Evolutionary conservation across 2,888 invertebrate genomes (phyloP).

Genomic region (Steinernema hermaphroditum): DNA sequence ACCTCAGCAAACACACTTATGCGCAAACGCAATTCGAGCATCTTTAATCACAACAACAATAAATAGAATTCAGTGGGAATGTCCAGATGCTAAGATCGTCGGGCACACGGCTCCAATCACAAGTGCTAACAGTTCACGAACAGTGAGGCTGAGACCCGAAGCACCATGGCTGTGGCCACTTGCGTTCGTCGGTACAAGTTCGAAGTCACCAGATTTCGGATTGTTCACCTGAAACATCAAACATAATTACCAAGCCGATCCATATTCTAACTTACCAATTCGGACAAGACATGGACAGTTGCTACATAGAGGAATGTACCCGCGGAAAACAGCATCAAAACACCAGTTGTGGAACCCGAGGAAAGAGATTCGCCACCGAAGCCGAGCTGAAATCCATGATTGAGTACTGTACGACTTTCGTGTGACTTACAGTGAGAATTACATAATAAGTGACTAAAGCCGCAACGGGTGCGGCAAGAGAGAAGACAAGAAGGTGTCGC

Average conservation of each 20-base stretch:
- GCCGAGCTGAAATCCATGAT: constrained; percentile 72
- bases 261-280: constrained; percentile 71
- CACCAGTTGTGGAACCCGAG: constrained; percentile 87
- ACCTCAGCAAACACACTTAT: no score
- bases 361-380: constrained; percentile 84
- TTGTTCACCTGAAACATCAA: constrained; percentile 20
- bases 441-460: constrained; percentile 89
- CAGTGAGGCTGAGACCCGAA: constrained; percentile 72
- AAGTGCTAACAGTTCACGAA: constrained; percentile 80
- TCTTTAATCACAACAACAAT: no score
- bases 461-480: constrained; percentile 85
- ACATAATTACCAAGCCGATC: background rate
- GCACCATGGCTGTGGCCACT: constrained; percentile 35
- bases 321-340: constrained; percentile 97
- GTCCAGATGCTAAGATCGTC: constrained; percentile 84
- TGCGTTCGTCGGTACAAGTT: constrained; percentile 37
- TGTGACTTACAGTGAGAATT: constrained; percentile 75
- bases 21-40: no score
- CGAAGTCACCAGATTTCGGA: constrained; percentile 36
- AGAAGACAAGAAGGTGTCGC: constrained; percentile 86
- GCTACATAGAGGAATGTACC: constrained; percentile 98
- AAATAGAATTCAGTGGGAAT: constrained; percentile 75
- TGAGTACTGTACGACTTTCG: background rate
- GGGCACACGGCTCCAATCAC: constrained; percentile 86
- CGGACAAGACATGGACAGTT: constrained; percentile 95